phyloP scores from a whole-genome alignment of 92 coral and sea anemone species.

The Porites evermanni region DNA sequence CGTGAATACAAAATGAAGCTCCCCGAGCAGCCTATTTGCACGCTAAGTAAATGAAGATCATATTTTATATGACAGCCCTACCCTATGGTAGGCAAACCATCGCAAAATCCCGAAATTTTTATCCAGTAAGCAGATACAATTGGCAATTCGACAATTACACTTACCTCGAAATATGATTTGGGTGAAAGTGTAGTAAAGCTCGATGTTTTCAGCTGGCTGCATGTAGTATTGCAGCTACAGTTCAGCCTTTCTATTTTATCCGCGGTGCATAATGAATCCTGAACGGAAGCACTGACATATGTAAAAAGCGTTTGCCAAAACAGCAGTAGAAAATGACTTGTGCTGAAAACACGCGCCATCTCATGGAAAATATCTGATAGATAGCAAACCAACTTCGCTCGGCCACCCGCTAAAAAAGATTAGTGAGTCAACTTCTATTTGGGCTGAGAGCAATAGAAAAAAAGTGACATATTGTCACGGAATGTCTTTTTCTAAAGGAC shows the following conservation, averaged over 20 bases:
- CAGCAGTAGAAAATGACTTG: background rate
- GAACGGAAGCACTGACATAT: background rate
- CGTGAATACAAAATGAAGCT: background rate
- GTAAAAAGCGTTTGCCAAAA: background rate
- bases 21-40: background rate
- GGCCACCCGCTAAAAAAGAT: background rate
- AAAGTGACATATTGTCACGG: no score
- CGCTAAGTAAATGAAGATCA: background rate
- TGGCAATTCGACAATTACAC: background rate
- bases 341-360: background rate
- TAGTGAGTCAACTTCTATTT: no score
- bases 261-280: background rate
- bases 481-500: no score
- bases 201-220: background rate
- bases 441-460: no score
- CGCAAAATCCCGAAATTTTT: background rate
- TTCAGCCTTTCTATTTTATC: background rate
- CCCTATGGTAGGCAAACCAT: background rate
- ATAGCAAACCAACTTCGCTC: background rate
- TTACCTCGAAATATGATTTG: background rate
- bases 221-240: background rate
- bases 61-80: background rate
- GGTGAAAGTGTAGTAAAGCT: background rate
- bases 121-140: background rate
- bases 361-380: background rate